A percentile compares a stretch with the other conserved stretches of the same genome.
These are phyloP conservation scores for Peromyscus attwateri DNA, from an alignment of 2,797 vertebrate genomes.

Conservation along the genomic window DNA sequence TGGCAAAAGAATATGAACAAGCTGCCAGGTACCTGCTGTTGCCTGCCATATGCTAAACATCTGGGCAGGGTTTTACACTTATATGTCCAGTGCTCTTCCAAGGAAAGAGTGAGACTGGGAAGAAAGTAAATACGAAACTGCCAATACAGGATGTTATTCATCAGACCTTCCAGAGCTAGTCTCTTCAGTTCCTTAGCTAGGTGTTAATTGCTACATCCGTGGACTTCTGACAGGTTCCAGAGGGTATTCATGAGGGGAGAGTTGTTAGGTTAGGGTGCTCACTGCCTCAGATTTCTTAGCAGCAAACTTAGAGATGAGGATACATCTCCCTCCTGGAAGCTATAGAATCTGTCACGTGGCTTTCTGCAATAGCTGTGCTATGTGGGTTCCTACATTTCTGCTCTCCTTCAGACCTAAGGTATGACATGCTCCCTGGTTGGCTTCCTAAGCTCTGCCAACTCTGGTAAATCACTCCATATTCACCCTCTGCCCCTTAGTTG, in stretches of 20 bases:
- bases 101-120: not conserved
- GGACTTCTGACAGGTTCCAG: not conserved
- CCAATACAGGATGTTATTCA: accelerated
- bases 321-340: not conserved
- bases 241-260: not conserved
- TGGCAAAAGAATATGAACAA: not conserved
- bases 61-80: not conserved
- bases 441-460: not conserved
- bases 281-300: not conserved
- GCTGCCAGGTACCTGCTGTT: not conserved
- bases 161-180: not conserved
- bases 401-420: not conserved
- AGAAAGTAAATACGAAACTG: not conserved
- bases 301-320: not conserved
- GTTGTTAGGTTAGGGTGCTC: not conserved
- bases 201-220: accelerated
- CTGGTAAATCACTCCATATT: not conserved
- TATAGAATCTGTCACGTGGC: no score
- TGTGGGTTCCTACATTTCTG: not conserved
- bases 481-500: not conserved
- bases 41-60: not conserved
- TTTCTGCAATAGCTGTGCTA: not conserved
- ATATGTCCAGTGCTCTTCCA: accelerated
- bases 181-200: not conserved
- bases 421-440: not conserved